Percentiles rank a stretch among this genome's conserved stretches.
Evolutionary conservation across 2,888 invertebrate genomes (phyloP).

Genomic region (Trissolcus brochymenae): DNA sequence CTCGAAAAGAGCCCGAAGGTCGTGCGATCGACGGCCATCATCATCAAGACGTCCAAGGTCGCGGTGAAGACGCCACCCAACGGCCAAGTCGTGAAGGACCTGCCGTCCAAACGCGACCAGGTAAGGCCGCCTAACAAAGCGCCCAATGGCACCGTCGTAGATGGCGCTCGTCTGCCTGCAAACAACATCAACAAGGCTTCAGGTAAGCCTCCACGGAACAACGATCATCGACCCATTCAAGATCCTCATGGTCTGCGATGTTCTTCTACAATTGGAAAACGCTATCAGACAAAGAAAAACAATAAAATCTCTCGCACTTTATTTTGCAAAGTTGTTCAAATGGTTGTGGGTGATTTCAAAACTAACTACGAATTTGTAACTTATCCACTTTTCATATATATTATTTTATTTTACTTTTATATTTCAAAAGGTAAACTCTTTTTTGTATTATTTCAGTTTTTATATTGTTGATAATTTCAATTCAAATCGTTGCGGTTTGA

Average conservation of each 20-base stretch:
- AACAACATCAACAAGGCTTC: slow-evolving; percentile 28
- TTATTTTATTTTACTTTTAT: too few species aligned
- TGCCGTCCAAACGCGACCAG: slow-evolving; percentile 20
- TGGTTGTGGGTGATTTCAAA: too few species aligned
- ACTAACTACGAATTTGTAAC: too few species aligned
- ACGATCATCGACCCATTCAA: background rate
- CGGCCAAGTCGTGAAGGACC: slow-evolving; percentile 29
- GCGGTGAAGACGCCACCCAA: slow-evolving; percentile 61
- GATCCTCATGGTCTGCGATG: too few species aligned
- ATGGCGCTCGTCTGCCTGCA: slow-evolving; percentile 4
- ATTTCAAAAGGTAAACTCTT: too few species aligned
- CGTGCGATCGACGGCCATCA: slow-evolving; percentile 73
- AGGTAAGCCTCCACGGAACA: slow-evolving; percentile 25
- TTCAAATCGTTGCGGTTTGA: too few species aligned
- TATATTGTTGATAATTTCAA: too few species aligned
- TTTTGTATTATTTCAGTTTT: too few species aligned
- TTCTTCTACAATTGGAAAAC: too few species aligned
- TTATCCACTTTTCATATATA: too few species aligned
- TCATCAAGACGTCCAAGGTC: slow-evolving; percentile 72
- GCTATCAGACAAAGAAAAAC: background rate
- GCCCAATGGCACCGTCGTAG: slow-evolving; percentile 35
- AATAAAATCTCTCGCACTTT: too few species aligned
- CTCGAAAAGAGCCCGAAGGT: slow-evolving; percentile 73
- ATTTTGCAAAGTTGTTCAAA: too few species aligned
- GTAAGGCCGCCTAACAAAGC: slow-evolving; percentile 44